Base-by-base conservation (phyloP, 2,888 invertebrate species). In the Hyles lineata region DNA sequence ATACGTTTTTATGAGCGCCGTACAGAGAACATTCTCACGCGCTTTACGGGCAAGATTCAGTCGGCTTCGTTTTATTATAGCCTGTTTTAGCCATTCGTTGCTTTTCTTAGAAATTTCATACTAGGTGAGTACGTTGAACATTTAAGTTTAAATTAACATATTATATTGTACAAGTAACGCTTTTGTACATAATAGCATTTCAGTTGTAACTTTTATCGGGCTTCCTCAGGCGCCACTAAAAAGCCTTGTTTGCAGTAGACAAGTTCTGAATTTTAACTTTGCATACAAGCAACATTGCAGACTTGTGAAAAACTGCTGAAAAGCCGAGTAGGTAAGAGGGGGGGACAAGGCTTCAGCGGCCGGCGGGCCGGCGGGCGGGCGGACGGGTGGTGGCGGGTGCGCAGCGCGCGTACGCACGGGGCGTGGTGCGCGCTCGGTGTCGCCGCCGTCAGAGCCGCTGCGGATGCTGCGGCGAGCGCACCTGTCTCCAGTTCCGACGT, bases 381-480 rank as follows among this genome's bases (percentile, higher is more conserved):
- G 88, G 87, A 90, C 89, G 88, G 89, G 89, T 89, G 87, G 89
- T 29, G 29, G 29, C 19, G 63, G 63, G 63, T 43, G 43, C 43
- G 43, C 43, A 63, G 83, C 86, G 91, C 90, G 89, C 85, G 88
- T 85, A 88, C 89, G 89, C 92, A 89, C 86, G 87, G 86, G 89
- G 90, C 91, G 90, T 88, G 92, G 85, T 86, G 67, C 7, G 43
- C 61, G 63, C 76, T 72, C 76, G 75, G 73, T 75, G 77, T 77
- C 76, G 78, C 76, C 79, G 83, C 77, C 78, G 82, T 80, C 93
- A 93, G 85, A 92, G 85, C 89, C 88, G 89, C 85, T 83, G 88
- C 88, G 90, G 93, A 93, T 91, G 93, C 93, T 93, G 93, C 89
- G 90, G 87, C 88, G 85, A 79, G 82, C 92, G 88, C 91, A 92